Evolutionary conservation across 2,113 vertebrate species (phyloP), one percentile per base, ranked within the genome.

Genomic region (Myxocyprinus asiaticus): DNA sequence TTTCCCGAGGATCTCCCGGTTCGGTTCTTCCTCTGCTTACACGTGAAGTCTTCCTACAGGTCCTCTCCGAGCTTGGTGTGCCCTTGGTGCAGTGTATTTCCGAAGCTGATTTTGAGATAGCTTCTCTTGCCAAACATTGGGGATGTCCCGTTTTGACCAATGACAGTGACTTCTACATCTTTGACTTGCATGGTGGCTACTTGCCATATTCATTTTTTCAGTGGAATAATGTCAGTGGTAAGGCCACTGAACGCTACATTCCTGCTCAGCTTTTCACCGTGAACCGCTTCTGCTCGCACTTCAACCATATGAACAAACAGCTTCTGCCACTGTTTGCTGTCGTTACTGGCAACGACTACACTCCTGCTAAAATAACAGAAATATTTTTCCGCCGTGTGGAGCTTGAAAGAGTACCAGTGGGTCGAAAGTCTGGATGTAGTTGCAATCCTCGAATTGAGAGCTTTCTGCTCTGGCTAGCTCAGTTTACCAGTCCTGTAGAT

Each of bases 161-260:
- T 0, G 98, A 99, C 83, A 99, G 97, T 80, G 98, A 99, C 85
- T 99, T 99, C 84, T 99, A 90, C 84, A 93, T 97, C 72, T 99
- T 97, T 88, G 94, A 97, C 76, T 87, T 99, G 76, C 90, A 90
- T 81, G 92, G 87, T 77, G 98, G 97, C 0, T 98, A 95, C 87
- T 91, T 95, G 76, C 95, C 97, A 0, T 78, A 96, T 55, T 86
- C 48, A 43, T 92, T 90, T 82, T 97, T 99, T 83, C 92, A 96
- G 65, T 99, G 97, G 97, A 90, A 55, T 86, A 91, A 91, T 22
- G 42, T 93, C 42, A 82, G 77, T 0, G 0, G 85, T 5, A 90
- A 91, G 66, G 89, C 81, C 4, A 82, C 5, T 0, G 87, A 93
- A 0, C 79, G 78, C 79, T 96, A 91, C 83, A 94, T 98, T 33